These are phyloP conservation scores for Silurus lanzhouensis DNA, from an alignment of 2,797 vertebrate genomes.

Conservation along the genomic window DNA sequence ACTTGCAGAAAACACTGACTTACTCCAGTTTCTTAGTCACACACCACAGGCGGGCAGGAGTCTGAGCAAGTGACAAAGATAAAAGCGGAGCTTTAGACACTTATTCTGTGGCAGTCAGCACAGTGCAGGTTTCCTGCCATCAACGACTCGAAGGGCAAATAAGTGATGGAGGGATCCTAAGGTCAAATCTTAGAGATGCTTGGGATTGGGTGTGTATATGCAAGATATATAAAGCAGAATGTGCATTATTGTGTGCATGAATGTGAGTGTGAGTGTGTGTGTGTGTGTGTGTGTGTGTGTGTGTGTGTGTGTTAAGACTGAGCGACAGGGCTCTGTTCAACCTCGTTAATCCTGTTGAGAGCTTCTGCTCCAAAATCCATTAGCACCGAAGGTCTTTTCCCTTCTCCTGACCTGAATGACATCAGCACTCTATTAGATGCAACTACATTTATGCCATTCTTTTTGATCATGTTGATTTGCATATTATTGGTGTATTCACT, in stretches of 20 bases:
- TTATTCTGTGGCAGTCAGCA: conserved; percentile 40
- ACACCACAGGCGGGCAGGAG: conserved; percentile 26
- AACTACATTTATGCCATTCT: conserved; percentile 27
- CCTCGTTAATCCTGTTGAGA: conserved; percentile 58
- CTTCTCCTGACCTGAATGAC: conserved; percentile 50
- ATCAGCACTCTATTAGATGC: conserved; percentile 39
- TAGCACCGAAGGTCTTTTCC: conserved; percentile 47
- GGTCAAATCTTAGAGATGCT: conserved; percentile 26
- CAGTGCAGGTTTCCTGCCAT: conserved; percentile 34
- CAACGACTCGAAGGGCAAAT: conserved; percentile 21
- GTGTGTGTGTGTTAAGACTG: conserved; percentile 44
- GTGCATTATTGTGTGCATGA: conserved; percentile 53
- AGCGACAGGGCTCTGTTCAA: conserved; percentile 55
- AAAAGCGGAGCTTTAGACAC: conserved; percentile 32
- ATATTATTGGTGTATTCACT: not conserved
- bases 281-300: conserved; percentile 51
- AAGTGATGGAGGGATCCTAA: conserved; percentile 39
- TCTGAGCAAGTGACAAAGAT: conserved; percentile 32
- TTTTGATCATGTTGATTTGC: conserved; percentile 23
- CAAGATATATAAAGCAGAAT: conserved; percentile 20
- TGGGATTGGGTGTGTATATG: conserved; percentile 18
- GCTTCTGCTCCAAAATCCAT: conserved; percentile 60
- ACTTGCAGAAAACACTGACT: conserved; percentile 38
- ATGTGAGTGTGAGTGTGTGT: conserved; percentile 56
- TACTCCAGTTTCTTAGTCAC: conserved; percentile 24